Conservation (phyloP, 2,113 vertebrate species). For the Channa argus region DNA sequence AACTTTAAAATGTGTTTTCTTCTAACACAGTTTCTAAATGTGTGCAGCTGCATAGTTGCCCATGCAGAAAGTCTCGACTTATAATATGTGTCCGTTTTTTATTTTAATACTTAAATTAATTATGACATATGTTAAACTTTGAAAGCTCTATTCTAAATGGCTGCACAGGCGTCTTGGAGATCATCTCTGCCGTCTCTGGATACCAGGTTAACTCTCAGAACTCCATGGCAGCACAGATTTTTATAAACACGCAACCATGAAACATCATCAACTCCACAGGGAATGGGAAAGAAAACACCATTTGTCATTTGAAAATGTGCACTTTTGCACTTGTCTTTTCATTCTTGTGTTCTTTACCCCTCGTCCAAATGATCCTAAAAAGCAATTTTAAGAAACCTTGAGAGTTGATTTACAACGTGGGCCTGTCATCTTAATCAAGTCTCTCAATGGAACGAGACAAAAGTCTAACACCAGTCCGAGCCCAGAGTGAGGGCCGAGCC, state of each 20-base stretch:
- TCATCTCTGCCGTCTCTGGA: slow-evolving; percentile 6
- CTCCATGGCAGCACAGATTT: slow-evolving; percentile 34
- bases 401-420: slow-evolving; percentile 91
- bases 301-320: slow-evolving; percentile 82
- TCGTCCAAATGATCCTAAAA: slow-evolving; percentile 80
- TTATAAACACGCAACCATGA: slow-evolving; percentile 60
- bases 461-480: slow-evolving; percentile 88
- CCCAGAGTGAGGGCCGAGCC: slow-evolving; percentile 90
- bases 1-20: too few relatives aligned
- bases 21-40: slow-evolving; percentile 61
- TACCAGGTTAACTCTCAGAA: slow-evolving; percentile 8
- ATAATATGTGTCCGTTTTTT: not conserved
- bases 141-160: too few relatives aligned
- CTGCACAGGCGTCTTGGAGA: too few relatives aligned
- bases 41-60: slow-evolving; percentile 78
- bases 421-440: slow-evolving; percentile 95
- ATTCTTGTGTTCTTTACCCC: slow-evolving; percentile 68
- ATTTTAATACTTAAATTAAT: too few relatives aligned
- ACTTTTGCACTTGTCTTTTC: slow-evolving; percentile 80
- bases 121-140: too few relatives aligned
- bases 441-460: slow-evolving; percentile 93
- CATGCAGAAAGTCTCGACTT: slow-evolving; percentile 62
- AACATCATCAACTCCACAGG: slow-evolving; percentile 55
- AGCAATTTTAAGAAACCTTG: slow-evolving; percentile 88
- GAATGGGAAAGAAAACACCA: slow-evolving; percentile 73